Evolutionary conservation across 2,797 vertebrate species (phyloP), one percentile per base, ranked within the genome.

Genomic region (Falco rusticolus): DNA sequence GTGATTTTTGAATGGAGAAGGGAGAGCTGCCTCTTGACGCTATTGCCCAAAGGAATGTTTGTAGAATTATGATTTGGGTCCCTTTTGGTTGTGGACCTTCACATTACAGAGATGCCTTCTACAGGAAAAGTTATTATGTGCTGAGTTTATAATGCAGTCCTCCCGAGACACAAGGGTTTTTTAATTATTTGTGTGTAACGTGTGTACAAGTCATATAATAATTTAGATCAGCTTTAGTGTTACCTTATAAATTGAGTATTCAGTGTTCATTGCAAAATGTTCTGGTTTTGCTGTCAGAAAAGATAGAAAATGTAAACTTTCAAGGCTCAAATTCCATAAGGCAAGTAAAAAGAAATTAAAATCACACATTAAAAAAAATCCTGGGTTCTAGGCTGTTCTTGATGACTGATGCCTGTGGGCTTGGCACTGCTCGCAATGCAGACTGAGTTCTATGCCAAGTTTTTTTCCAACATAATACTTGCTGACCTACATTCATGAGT

Each of bases 401-500:
- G 48, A 54, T 88, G 90, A 68, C 60, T 74, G 57, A 76, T 94
- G 86, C 93, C 90, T 77, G 84, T 91, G 78, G 75, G 86, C 88
- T 95, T 93, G 93, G 92, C 90, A 95, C 34, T 4, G 4, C 60
- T 89, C 88, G 95, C 91, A 93, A 7, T 22, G 71, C 39, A 84
- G 60, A 33, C 56, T 16, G 60, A 71, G 50, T 65, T 65, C 71
- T n/a, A 4, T 54, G 93, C 95, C 92, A 96, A 64, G 71, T 29
- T 66, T 94, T 94, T 94, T 94, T 75, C 88, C 81, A 90, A 41
- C 81, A 18, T 95, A 89, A 90, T 94, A 94, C 92, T 95, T 84
- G 81, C 81, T 96, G 96, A 95, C 94, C 93, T 96, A 96, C 92
- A 96, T 96, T 96, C 90, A 59, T 64, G 76, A 78, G 64, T 68